Base-by-base conservation (phyloP, 2,113 vertebrate species). In the Prochilodus magdalenae region DNA sequence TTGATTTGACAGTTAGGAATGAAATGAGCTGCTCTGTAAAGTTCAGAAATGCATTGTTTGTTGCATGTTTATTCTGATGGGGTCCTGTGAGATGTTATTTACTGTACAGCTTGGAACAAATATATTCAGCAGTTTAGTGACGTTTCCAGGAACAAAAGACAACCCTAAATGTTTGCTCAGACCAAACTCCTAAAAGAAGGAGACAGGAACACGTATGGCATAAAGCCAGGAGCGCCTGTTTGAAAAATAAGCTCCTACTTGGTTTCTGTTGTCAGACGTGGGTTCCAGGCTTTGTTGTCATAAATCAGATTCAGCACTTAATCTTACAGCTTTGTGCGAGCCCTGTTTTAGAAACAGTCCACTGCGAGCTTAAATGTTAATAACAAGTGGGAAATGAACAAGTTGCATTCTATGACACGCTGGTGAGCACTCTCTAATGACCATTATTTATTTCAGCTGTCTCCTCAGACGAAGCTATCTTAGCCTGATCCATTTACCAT, bases 361-460 rank as follows among this genome's bases (percentile, higher is more conserved):
- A 63, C 51, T 47, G 59, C 80, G 51, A 74, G 49, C 78, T 57
- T 74, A 65, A 88, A 81, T 83, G 40, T 7, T 24, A 69, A 73
- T 85, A 78, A 81, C 51, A 84, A 71, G 62, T 72, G 87, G 88
- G 84, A 91, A 91, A 91, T 72, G 69, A 89, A 73, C 83, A 79
- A 85, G 82, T 81, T 80, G 80, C 87, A 83, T 89, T 57, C 62
- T 12, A 55, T 87, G 82, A 87, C 80, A 82, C 77, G 44, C 84
- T 85, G 73, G 77, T 85, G 80, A 92, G 87, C 89, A 89, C 47
- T 11, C 73, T 86, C 86, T 91, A 92, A 93, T 92, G 90, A 88
- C 87, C 77, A 85, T 90, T 92, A 92, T 93, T 94, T 91, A 93
- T 93, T 91, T 90, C 76, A 87, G 79, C 88, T 88, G 87, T 90